phyloP scores from a whole-genome alignment of 2,113 vertebrate genomes.

The Scatophagus argus region DNA sequence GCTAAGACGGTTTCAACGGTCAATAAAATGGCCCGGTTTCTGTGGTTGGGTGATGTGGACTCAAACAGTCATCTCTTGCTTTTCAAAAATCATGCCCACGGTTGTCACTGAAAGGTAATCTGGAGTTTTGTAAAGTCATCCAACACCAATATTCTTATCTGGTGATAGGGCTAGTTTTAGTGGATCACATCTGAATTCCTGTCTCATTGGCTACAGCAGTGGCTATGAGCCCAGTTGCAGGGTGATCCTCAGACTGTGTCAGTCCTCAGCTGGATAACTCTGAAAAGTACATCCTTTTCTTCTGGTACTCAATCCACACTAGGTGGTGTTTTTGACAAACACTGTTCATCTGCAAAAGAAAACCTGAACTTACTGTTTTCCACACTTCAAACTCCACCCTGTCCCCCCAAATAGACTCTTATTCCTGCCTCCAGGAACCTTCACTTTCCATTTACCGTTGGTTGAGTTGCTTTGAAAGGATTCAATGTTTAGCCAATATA shows the following conservation, averaged over 20 bases:
- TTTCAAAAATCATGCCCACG: too few relatives aligned
- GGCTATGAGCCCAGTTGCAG: neutral
- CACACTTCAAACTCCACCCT: neutral
- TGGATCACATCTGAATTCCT: neutral
- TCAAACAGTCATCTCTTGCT: too few relatives aligned
- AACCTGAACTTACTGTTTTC: slow-evolving; percentile 25
- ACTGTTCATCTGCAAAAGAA: neutral
- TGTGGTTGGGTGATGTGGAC: too few relatives aligned
- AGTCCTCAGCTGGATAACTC: neutral
- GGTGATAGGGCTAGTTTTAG: neutral
- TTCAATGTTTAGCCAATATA: slow-evolving; percentile 74
- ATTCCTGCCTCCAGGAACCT: slow-evolving; percentile 51
- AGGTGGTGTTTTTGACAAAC: neutral
- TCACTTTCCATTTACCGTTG: slow-evolving; percentile 72
- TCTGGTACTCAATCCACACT: neutral
- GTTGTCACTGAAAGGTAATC: too few relatives aligned
- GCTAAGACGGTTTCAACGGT: too few relatives aligned
- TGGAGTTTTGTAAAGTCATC: neutral
- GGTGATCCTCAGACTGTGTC: neutral
- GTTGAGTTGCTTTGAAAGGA: slow-evolving; percentile 74
- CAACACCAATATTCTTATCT: neutral
- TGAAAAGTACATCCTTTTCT: too few relatives aligned
- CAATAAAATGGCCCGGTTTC: too few relatives aligned
- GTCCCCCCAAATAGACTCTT: slow-evolving; percentile 18
- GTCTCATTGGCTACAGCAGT: neutral